Evolutionary conservation across 2,888 invertebrate genomes (phyloP).

Genomic region (Smittia sp.): DNA sequence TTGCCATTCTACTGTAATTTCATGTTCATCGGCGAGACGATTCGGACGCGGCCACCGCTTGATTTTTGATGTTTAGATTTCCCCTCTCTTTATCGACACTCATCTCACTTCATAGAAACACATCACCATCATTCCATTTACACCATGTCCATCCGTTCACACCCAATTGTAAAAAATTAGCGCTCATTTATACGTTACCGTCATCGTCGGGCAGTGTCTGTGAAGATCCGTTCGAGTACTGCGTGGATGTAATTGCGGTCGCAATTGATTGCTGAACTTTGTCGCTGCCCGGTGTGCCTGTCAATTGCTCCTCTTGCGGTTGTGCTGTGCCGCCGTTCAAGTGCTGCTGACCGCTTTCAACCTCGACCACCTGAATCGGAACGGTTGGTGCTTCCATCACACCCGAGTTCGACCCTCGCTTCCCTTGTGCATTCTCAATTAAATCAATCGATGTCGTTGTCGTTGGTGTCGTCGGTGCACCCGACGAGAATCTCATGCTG

Average conservation of each 20-base stretch:
- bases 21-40: not conserved
- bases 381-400: not conserved
- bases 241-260: slow-evolving; percentile 25
- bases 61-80: not conserved
- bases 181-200: slow-evolving; percentile 37
- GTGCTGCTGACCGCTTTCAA: not conserved
- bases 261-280: slow-evolving; percentile 14
- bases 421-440: slow-evolving; percentile 31
- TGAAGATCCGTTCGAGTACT: not conserved
- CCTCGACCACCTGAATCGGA: slow-evolving; percentile 31
- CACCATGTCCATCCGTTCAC: slow-evolving; percentile 35
- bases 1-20: not conserved
- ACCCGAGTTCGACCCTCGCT: slow-evolving; percentile 23
- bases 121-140: slow-evolving; percentile 32
- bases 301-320: not conserved
- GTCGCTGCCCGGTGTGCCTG: not conserved
- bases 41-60: not conserved
- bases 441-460: slow-evolving; percentile 39
- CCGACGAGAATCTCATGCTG: slow-evolving; percentile 35
- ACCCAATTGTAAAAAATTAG: slow-evolving; percentile 36
- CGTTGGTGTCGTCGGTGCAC: slow-evolving; percentile 31
- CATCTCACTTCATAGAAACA: slow-evolving; percentile 9
- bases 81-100: not conserved
- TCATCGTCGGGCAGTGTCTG: slow-evolving; percentile 24
- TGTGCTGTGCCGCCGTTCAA: slow-evolving; percentile 3